Percentiles rank a stretch among this genome's conserved stretches.
Conservation (phyloP, 2,113 vertebrate genomes). For the Holacanthus passer region DNA sequence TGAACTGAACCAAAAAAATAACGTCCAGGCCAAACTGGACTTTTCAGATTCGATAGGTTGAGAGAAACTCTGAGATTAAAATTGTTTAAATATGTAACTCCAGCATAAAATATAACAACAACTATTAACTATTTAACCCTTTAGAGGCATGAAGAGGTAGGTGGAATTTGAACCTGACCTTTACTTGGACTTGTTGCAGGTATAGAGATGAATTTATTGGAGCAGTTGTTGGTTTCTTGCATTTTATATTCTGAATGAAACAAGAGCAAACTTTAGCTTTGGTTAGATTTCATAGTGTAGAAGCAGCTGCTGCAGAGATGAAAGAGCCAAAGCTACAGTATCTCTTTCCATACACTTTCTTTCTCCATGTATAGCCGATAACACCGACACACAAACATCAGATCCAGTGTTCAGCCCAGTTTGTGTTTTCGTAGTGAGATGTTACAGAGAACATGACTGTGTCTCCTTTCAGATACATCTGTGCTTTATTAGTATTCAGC, state of each 20-base stretch:
- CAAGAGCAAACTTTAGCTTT: not conserved
- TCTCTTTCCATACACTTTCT: not conserved
- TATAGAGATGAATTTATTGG: too few relatives aligned
- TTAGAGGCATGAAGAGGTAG: not conserved
- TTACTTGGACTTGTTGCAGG: not conserved
- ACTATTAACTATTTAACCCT: too few relatives aligned
- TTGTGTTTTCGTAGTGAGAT: not conserved
- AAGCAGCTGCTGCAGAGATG: not conserved
- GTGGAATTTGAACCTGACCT: too few relatives aligned
- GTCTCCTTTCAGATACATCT: slow-evolving; percentile 1
- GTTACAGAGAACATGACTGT: slow-evolving; percentile 12
- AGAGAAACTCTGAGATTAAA: too few relatives aligned
- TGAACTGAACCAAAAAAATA: too few relatives aligned
- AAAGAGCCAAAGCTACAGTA: not conserved
- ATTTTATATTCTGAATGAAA: not conserved
- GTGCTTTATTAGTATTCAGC: slow-evolving; percentile 46
- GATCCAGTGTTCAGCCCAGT: not conserved
- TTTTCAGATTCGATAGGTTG: too few relatives aligned
- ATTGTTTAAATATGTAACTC: too few relatives aligned
- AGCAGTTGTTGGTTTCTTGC: not conserved
- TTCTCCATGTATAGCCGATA: too few relatives aligned
- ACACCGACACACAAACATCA: slow-evolving; percentile 17
- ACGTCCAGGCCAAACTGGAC: too few relatives aligned
- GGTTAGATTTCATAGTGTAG: not conserved
- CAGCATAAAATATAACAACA: too few relatives aligned